Conservation (phyloP, 2,888 invertebrate genomes). For the Watsonalla cultraria region DNA sequence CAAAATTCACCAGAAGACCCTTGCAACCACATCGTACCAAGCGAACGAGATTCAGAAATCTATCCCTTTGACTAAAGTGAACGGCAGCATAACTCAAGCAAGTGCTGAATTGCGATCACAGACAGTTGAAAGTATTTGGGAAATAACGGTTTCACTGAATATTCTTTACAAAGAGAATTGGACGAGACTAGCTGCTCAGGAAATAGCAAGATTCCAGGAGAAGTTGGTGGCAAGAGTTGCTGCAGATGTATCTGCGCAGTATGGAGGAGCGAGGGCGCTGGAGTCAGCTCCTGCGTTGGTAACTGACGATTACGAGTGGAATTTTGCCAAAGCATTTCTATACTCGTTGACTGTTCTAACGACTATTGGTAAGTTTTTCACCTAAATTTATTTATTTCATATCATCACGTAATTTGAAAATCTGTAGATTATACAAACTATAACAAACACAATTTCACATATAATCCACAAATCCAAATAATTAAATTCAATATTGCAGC, state of each 20-base stretch:
- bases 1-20: slow-evolving; percentile 71
- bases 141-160: slow-evolving; percentile 91
- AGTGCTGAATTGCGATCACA: slow-evolving; percentile 68
- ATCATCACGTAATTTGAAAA: not conserved
- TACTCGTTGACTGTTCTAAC: slow-evolving; percentile 96
- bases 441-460: no score
- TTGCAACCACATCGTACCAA: slow-evolving; percentile 71
- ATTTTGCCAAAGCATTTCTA: slow-evolving; percentile 93
- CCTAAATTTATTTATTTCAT: not conserved
- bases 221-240: slow-evolving; percentile 87
- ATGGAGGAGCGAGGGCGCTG: slow-evolving; percentile 62
- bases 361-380: slow-evolving; percentile 84
- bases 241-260: slow-evolving; percentile 84
- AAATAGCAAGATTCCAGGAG: slow-evolving; percentile 86
- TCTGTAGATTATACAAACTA: no score
- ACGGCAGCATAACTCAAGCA: slow-evolving; percentile 60
- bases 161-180: slow-evolving; percentile 94
- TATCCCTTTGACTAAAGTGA: slow-evolving; percentile 50
- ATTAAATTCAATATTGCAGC: no score
- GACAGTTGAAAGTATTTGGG: slow-evolving; percentile 95
- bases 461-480: no score
- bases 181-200: slow-evolving; percentile 88
- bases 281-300: slow-evolving; percentile 65
- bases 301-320: slow-evolving; percentile 87
- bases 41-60: slow-evolving; percentile 56